Conservation (phyloP, 1,140 invertebrate genomes). For the Acyrthosiphon pisum region DNA sequence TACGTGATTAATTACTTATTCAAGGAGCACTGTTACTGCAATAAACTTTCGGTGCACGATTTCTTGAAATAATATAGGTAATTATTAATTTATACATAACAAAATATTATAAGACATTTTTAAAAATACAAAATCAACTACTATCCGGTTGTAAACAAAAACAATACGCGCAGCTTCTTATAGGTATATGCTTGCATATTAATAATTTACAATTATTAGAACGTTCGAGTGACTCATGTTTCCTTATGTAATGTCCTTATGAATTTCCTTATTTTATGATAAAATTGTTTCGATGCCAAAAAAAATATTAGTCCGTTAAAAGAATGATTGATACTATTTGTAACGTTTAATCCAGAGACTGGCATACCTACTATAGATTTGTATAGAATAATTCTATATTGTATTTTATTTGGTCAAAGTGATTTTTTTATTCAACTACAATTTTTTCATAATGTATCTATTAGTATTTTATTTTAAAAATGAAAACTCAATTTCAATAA, state of each 20-base stretch:
- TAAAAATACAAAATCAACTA: not conserved
- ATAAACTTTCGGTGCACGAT: constrained; percentile 45
- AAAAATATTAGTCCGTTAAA: not conserved
- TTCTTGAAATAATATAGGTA: constrained; percentile 3
- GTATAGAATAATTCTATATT: too few species aligned
- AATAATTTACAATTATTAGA: constrained; percentile 16
- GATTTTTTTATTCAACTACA: too few species aligned
- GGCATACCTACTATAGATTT: not conserved
- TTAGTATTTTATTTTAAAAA: not conserved
- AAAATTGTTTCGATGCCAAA: not conserved
- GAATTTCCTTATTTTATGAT: not conserved
- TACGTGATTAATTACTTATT: constrained; percentile 57
- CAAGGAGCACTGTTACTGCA: not conserved
- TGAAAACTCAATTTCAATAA: not conserved
- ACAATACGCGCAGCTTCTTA: not conserved
- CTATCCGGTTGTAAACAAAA: not conserved
- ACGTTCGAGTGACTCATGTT: not conserved
- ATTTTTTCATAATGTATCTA: not conserved
- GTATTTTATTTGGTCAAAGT: too few species aligned
- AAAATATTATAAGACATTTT: constrained; percentile 12
- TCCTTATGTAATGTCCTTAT: not conserved
- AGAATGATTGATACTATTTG: too few species aligned
- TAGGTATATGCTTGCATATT: not conserved
- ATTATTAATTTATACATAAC: constrained; percentile 7
- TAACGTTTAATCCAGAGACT: not conserved